These are phyloP conservation scores for Ornithoptera alexandrae DNA, from an alignment of 2,888 invertebrate genomes.

Conservation along the genomic window DNA sequence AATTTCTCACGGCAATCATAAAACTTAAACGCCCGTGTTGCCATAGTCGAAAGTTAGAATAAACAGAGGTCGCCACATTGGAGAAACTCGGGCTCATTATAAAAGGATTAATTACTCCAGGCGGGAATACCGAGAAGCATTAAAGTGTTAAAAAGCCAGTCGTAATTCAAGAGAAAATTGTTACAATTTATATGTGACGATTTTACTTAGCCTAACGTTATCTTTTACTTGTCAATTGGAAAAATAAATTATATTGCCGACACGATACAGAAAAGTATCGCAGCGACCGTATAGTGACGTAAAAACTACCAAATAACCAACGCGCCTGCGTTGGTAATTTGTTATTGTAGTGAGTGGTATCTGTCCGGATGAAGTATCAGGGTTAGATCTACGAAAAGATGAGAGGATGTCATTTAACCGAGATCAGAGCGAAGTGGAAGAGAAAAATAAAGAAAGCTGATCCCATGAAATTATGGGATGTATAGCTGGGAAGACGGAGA, in stretches of 20 bases:
- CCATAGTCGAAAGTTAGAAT: conserved; percentile 51
- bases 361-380: too few species aligned
- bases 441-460: too few species aligned
- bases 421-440: too few species aligned
- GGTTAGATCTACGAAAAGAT: too few species aligned
- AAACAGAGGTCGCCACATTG: conserved; percentile 48
- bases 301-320: too few species aligned
- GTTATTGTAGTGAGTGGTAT: too few species aligned
- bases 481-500: too few species aligned
- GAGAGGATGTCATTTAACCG: too few species aligned
- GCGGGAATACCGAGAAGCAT: conserved; percentile 61
- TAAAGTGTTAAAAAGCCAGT: conserved; percentile 57
- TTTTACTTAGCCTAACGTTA: conserved; percentile 47
- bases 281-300: too few species aligned
- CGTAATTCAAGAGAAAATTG: conserved; percentile 54
- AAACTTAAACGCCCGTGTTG: conserved; percentile 53
- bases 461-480: too few species aligned
- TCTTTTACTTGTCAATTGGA: background rate
- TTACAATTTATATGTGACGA: conserved; percentile 55
- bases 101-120: conserved; percentile 62
- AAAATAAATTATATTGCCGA: conserved; percentile 48
- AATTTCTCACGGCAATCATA: conserved; percentile 67
- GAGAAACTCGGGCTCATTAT: conserved; percentile 56
- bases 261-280: too few species aligned
- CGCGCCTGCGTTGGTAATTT: too few species aligned